These are phyloP conservation scores for Oreochromis grahami DNA, from an alignment of 2,797 vertebrate genomes.

Conservation along the genomic window DNA sequence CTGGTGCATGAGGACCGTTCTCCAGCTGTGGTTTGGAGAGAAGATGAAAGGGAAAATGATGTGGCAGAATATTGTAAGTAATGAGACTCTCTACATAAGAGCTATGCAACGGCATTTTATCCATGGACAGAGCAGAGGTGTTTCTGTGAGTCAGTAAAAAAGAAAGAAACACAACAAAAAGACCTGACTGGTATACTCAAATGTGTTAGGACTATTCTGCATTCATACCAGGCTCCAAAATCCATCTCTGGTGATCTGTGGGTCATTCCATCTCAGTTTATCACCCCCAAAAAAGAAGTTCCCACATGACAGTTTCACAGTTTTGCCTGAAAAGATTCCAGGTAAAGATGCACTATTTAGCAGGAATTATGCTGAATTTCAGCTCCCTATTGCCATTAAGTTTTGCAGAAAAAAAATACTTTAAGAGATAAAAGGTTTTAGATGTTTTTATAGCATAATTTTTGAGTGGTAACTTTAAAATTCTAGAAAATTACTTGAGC, in stretches of 20 bases:
- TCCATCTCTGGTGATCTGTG: not conserved
- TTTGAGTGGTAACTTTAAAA: not conserved
- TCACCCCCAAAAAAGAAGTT: not conserved
- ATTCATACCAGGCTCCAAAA: not conserved
- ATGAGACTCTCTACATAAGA: slow-evolving; percentile 4
- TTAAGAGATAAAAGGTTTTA: not conserved
- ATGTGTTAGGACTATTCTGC: not conserved
- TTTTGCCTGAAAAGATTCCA: not conserved
- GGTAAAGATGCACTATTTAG: not conserved
- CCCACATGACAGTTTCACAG: not conserved
- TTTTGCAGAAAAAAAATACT: not conserved
- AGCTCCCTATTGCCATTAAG: not conserved
- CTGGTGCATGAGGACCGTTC: slow-evolving; percentile 85
- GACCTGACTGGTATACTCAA: not conserved
- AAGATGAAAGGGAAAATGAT: slow-evolving; percentile 20
- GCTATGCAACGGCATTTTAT: slow-evolving; percentile 4
- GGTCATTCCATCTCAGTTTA: not conserved
- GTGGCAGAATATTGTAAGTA: slow-evolving; percentile 1
- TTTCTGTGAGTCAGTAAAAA: not conserved
- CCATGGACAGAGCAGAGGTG: not conserved
- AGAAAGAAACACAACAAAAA: not conserved
- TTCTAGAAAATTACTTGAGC: not conserved
- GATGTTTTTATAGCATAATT: not conserved
- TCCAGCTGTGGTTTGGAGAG: slow-evolving; percentile 69
- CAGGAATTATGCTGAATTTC: not conserved